Conservation (phyloP, 2,797 vertebrate species). For the Gobionotothen gibberifrons region DNA sequence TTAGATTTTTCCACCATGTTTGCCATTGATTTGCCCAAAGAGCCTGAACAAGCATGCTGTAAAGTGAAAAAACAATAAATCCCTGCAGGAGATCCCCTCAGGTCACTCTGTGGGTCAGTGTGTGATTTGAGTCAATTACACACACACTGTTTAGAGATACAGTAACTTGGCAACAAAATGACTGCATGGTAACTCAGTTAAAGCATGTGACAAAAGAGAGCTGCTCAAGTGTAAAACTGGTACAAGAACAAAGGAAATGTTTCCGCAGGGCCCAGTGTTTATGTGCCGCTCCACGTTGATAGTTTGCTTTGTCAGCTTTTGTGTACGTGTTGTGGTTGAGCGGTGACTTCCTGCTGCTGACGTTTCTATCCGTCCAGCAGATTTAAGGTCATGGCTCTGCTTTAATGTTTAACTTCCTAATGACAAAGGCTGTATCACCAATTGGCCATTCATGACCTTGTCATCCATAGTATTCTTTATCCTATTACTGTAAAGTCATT, state of each 20-base stretch:
- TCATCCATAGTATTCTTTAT: no score
- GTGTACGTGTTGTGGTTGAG: constrained; percentile 14
- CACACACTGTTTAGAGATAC: constrained; percentile 15
- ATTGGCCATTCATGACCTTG: neutral
- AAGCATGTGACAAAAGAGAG: constrained; percentile 35
- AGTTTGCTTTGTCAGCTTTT: constrained; percentile 39
- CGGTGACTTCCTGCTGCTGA: constrained; percentile 23
- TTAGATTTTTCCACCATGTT: constrained; percentile 66
- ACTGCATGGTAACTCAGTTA: constrained; percentile 38
- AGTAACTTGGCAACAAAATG: constrained; percentile 11
- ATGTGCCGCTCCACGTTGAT: constrained; percentile 6
- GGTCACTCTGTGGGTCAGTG: constrained; percentile 26
- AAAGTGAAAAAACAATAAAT: constrained; percentile 37
- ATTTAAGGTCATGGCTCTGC: constrained; percentile 47
- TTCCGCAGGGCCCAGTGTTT: constrained; percentile 11
- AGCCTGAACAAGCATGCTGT: constrained; percentile 30
- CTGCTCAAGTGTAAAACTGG: constrained; percentile 30
- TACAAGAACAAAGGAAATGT: constrained; percentile 1
- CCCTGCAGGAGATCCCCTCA: constrained; percentile 26
- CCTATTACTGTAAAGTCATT: no score
- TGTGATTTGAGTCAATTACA: constrained; percentile 33
- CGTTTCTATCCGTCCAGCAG: constrained; percentile 30
- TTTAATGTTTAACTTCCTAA: constrained; percentile 9
- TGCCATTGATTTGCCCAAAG: constrained; percentile 62
- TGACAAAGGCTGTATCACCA: neutral